Percentiles rank a stretch among this genome's conserved stretches.
phyloP scores from a whole-genome alignment of 37 sponge, comb jelly and placozoan species.

The Dysidea cf. avara region DNA sequence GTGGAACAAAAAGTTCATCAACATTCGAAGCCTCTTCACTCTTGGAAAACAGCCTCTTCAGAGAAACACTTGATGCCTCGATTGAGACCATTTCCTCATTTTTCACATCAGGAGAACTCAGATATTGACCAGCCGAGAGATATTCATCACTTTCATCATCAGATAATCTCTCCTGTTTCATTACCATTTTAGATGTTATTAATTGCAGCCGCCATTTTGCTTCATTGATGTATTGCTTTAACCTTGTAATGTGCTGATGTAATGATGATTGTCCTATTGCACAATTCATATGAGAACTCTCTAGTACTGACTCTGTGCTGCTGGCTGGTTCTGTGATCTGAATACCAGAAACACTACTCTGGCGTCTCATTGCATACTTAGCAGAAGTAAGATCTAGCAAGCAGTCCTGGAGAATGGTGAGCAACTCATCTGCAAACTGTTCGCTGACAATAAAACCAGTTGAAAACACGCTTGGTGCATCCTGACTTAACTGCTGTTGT shows the following conservation, averaged over 20 bases:
- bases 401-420: constrained; percentile 66
- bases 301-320: constrained; percentile 8
- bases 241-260: constrained; percentile 56
- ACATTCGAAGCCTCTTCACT: not conserved
- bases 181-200: constrained; percentile 55
- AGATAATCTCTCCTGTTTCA: constrained; percentile 6
- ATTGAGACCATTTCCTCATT: not conserved
- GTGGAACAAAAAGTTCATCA: too few species aligned
- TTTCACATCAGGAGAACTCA: not conserved
- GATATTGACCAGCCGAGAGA: not conserved
- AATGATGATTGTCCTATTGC: constrained; percentile 33
- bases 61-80: not conserved
- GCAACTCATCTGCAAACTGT: constrained; percentile 33
- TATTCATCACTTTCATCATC: constrained; percentile 2
- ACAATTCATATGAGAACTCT: constrained; percentile 22
- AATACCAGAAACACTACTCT: not conserved
- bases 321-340: not conserved
- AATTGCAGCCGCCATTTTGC: constrained; percentile 89
- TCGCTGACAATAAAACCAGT: constrained; percentile 48
- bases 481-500: too few species aligned
- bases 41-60: not conserved
- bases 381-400: constrained; percentile 51
- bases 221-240: constrained; percentile 86
- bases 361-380: constrained; percentile 24
- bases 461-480: too few species aligned